Evolutionary conservation across 2,797 vertebrate genomes (phyloP).

Genomic region (Chelon auratus): DNA sequence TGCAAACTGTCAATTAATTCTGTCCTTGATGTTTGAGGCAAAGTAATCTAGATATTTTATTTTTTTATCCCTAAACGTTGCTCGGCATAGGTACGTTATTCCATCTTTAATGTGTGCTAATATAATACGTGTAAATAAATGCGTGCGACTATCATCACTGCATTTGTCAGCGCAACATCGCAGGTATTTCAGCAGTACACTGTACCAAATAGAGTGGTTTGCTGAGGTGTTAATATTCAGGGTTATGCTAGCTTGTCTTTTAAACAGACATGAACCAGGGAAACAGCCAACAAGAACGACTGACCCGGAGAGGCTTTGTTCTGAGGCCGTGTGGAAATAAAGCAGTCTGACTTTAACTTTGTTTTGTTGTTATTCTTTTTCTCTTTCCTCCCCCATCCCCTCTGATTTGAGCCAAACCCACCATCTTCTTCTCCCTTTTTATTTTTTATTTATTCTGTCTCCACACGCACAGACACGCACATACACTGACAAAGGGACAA

Average conservation of each 20-base stretch:
- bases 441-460: constrained; percentile 5
- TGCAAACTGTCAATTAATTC: too few relatives aligned
- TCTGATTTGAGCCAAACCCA: constrained; percentile 24
- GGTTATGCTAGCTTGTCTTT: not conserved
- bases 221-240: not conserved
- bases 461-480: constrained; percentile 8
- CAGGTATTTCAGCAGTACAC: not conserved
- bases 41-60: too few relatives aligned
- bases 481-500: constrained; percentile 19
- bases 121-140: not conserved
- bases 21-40: too few relatives aligned
- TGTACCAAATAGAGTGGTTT: not conserved
- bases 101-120: not conserved
- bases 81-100: not conserved
- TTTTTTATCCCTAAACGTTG: too few relatives aligned
- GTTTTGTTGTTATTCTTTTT: constrained; percentile 15
- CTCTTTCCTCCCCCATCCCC: constrained; percentile 1
- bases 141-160: not conserved
- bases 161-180: not conserved
- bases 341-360: not conserved
- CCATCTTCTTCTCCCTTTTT: constrained; percentile 15
- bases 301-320: constrained; percentile 9
- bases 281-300: not conserved
- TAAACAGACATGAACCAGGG: not conserved
- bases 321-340: constrained; percentile 1